Evolutionary conservation across 92 coral and sea anemone species (phyloP).

Genomic region (Porites evermanni): DNA sequence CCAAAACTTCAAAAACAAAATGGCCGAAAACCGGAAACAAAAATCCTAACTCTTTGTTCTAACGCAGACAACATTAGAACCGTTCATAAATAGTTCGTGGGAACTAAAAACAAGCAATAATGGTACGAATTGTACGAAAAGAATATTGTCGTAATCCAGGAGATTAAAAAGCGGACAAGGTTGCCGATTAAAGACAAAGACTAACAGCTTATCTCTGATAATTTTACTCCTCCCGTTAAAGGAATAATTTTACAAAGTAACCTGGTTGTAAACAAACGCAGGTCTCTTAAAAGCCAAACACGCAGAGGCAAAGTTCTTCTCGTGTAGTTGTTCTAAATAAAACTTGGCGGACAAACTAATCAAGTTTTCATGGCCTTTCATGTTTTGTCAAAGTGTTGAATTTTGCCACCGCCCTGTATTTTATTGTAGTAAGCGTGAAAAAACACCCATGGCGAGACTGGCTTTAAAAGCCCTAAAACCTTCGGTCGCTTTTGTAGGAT

Average conservation of each 20-base stretch:
- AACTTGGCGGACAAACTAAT: not conserved
- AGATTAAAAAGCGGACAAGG: conserved; percentile 3
- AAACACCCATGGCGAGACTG: not conserved
- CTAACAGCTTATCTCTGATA: not conserved
- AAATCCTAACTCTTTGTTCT: not conserved
- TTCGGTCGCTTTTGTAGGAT: conserved; percentile 35
- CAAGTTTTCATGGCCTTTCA: not conserved
- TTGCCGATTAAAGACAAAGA: not conserved
- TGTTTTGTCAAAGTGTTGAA: not conserved
- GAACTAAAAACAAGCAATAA: conserved; percentile 1
- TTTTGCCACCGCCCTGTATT: not conserved
- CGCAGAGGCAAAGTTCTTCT: not conserved
- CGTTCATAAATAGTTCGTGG: not conserved
- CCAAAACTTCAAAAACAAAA: not conserved
- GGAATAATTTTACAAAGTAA: not conserved
- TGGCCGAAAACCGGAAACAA: not conserved
- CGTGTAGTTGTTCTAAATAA: not conserved
- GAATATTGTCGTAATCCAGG: not conserved
- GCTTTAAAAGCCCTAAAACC: not conserved
- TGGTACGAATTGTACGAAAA: not conserved
- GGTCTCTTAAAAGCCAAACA: not conserved
- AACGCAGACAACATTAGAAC: not conserved
- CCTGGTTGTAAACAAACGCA: not conserved
- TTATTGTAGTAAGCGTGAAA: not conserved
- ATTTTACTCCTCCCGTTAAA: conserved; percentile 2